Evolutionary conservation across 2,888 invertebrate genomes (phyloP).

Genomic region (Priocnemis perturbator): DNA sequence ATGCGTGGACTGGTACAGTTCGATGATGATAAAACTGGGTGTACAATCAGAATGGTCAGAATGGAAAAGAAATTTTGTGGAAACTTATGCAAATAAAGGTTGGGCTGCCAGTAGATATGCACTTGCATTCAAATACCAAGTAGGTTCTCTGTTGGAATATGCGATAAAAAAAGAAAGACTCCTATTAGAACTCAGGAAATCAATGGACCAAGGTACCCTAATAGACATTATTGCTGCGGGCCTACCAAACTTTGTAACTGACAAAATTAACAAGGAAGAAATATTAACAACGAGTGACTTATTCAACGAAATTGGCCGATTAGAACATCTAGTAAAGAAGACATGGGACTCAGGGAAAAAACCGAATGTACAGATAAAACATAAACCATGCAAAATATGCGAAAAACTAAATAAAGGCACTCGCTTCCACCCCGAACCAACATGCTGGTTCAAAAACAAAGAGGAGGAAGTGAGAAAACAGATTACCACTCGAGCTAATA

Average conservation of each 20-base stretch:
- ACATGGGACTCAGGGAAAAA: slow-evolving; percentile 40
- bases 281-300: background rate
- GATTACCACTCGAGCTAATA: slow-evolving; percentile 5
- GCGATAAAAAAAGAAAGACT: no score
- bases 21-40: slow-evolving; percentile 18
- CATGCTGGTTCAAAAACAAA: slow-evolving; percentile 44
- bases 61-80: slow-evolving; percentile 27
- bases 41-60: slow-evolving; percentile 15
- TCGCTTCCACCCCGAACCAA: slow-evolving; percentile 35
- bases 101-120: slow-evolving; percentile 36
- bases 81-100: slow-evolving; percentile 35
- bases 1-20: no score
- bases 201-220: no score
- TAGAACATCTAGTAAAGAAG: slow-evolving; percentile 2
- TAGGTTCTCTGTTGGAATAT: slow-evolving; percentile 33
- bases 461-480: background rate
- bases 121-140: slow-evolving; percentile 23
- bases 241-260: no score
- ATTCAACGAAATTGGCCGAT: background rate
- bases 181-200: no score
- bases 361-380: slow-evolving; percentile 9
- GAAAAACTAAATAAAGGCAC: slow-evolving; percentile 51
- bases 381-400: slow-evolving; percentile 49
- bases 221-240: no score
- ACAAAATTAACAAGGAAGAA: no score